phyloP scores from a whole-genome alignment of 2,888 invertebrate species.

The Pheosia gnoma region DNA sequence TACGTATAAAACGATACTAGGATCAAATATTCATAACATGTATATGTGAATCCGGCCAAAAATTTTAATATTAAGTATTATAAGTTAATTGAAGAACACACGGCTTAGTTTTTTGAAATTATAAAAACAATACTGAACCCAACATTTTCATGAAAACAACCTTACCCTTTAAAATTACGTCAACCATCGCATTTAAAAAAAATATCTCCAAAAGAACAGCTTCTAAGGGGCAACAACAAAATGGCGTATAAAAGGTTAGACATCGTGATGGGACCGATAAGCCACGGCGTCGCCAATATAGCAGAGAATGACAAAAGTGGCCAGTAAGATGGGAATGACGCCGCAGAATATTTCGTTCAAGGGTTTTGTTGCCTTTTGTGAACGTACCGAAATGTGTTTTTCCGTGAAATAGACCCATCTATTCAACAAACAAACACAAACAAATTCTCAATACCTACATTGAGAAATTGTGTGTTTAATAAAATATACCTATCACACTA shows the following conservation, averaged over 20 bases:
- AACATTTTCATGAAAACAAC: slow-evolving; percentile 9
- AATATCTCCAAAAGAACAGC: slow-evolving; percentile 23
- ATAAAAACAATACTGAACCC: slow-evolving; percentile 2
- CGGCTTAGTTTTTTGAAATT: no score
- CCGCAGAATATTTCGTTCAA: slow-evolving; percentile 9
- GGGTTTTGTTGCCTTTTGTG: slow-evolving; percentile 1
- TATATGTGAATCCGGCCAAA: no score
- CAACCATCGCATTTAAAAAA: slow-evolving; percentile 23
- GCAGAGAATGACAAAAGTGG: slow-evolving; percentile 3
- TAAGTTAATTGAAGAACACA: no score
- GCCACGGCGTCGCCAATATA: slow-evolving; percentile 11
- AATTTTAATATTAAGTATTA: no score
- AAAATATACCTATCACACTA: no score
- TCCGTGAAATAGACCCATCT: neutral
- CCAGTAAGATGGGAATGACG: neutral
- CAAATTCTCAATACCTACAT: no score
- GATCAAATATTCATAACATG: no score
- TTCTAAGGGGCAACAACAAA: slow-evolving; percentile 21
- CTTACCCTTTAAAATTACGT: slow-evolving; percentile 10
- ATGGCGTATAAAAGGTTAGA: slow-evolving; percentile 25
- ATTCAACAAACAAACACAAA: no score
- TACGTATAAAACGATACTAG: neutral
- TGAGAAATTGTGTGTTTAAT: no score
- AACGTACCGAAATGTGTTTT: neutral
- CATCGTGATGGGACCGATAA: slow-evolving; percentile 30